Conservation (phyloP, 2,888 invertebrate species). For the Cheilosia impressa region DNA sequence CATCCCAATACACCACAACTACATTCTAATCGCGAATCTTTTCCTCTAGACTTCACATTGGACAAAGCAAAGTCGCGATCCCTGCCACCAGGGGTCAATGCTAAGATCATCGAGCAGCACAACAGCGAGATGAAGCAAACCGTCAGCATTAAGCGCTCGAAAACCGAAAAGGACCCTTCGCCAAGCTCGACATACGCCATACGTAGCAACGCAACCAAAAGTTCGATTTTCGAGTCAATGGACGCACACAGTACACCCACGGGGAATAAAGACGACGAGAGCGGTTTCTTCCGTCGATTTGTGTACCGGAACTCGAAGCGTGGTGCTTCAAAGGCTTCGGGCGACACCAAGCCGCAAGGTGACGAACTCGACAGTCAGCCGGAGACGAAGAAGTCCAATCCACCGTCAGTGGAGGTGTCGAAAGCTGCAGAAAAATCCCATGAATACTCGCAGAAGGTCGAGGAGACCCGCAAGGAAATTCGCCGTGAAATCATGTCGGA, state of each 20-base stretch:
- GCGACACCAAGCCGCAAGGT: constrained; percentile 65
- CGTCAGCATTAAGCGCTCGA: constrained; percentile 74
- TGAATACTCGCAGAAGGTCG: constrained; percentile 79
- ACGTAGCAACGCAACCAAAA: constrained; percentile 59
- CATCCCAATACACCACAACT: not conserved
- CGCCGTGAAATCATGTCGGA: constrained; percentile 84
- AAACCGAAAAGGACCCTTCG: constrained; percentile 73
- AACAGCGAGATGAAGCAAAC: constrained; percentile 56
- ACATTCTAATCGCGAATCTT: not conserved
- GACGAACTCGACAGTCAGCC: constrained; percentile 75
- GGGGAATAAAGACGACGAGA: constrained; percentile 83
- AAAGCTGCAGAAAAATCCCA: constrained; percentile 48
- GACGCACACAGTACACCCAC: constrained; percentile 76
- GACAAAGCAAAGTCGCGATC: constrained; percentile 82
- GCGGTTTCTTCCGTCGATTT: constrained; percentile 87
- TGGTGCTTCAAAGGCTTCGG: constrained; percentile 85
- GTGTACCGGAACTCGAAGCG: constrained; percentile 89
- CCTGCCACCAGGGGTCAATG: constrained; percentile 81
- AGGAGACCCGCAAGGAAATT: constrained; percentile 82
- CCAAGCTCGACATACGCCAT: constrained; percentile 57
- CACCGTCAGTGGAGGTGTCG: constrained; percentile 17
- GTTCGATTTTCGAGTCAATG: constrained; percentile 59
- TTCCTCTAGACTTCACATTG: constrained; percentile 68
- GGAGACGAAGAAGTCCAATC: constrained; percentile 56
- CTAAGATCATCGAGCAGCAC: constrained; percentile 79